phyloP scores from a whole-genome alignment of 64 coral and sea anemone genomes.

The Acropora tenuis region DNA sequence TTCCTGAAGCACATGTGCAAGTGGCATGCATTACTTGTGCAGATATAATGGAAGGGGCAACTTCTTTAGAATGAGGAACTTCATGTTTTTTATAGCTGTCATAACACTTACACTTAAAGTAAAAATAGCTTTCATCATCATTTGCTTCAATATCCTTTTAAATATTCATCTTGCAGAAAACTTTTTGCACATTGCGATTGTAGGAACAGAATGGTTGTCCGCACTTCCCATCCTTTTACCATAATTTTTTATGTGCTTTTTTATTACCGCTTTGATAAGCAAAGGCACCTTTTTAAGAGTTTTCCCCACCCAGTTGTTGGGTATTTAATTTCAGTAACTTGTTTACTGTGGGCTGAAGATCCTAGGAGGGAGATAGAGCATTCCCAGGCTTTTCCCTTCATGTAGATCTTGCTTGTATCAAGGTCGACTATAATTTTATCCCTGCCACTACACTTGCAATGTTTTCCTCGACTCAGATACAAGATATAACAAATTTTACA shows the following conservation, averaged over 20 bases:
- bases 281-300: too few species aligned
- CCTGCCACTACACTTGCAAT: too few species aligned
- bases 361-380: too few species aligned
- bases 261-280: too few species aligned
- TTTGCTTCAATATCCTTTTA: conserved; percentile 55
- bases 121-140: conserved; percentile 49
- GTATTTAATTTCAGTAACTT: too few species aligned
- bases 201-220: conserved; percentile 66
- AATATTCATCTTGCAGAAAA: conserved; percentile 67
- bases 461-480: too few species aligned
- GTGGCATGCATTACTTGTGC: conserved; percentile 45
- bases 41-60: conserved; percentile 57
- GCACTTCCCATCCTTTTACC: conserved; percentile 54
- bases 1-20: conserved; percentile 72
- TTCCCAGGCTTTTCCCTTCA: too few species aligned
- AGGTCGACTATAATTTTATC: too few species aligned
- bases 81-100: conserved; percentile 69
- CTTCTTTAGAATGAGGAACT: conserved; percentile 31
- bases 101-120: conserved; percentile 62
- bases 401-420: too few species aligned
- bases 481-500: too few species aligned
- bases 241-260: conserved; percentile 39
- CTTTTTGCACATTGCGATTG: conserved; percentile 61
- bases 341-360: too few species aligned
- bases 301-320: too few species aligned